phyloP scores from a whole-genome alignment of 37 sponge, comb jelly and placozoan species.

The Eunapius fragilis region DNA sequence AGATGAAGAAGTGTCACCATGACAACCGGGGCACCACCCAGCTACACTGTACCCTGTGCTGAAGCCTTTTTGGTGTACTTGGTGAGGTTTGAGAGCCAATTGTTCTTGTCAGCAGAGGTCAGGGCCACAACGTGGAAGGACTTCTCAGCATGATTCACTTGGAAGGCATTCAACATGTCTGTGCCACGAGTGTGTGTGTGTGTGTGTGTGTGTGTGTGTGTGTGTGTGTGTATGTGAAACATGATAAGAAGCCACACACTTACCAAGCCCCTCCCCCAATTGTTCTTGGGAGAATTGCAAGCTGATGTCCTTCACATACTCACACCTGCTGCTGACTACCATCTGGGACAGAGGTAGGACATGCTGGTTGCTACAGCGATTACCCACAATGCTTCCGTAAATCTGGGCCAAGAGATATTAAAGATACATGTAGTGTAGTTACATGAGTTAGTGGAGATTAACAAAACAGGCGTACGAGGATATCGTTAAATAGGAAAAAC shows the following conservation, averaged over 20 bases:
- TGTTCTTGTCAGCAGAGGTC: conserved; percentile 69
- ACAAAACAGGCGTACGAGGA: conserved; percentile 55
- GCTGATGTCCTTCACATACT: conserved; percentile 32
- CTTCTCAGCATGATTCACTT: conserved; percentile 81
- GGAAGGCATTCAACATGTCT: conserved; percentile 80
- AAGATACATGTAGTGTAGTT: too few relatives aligned
- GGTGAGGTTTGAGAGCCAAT: conserved; percentile 76
- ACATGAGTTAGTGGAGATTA: too few relatives aligned
- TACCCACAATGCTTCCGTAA: conserved; percentile 64
- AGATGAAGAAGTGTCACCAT: not conserved
- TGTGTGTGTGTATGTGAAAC: not conserved
- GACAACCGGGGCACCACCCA: not conserved
- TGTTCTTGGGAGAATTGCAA: conserved; percentile 17
- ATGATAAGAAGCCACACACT: not conserved
- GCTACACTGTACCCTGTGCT: not conserved
- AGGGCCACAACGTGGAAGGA: conserved; percentile 87
- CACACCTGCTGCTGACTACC: conserved; percentile 55
- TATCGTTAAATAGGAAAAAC: conserved; percentile 87
- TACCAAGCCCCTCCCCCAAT: conserved; percentile 38
- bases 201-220: not conserved
- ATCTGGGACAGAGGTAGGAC: conserved; percentile 68
- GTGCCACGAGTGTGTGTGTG: not conserved
- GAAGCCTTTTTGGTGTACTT: conserved; percentile 60
- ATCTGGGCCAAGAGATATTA: conserved; percentile 28
- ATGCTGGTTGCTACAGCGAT: conserved; percentile 72